Evolutionary conservation across 1,140 invertebrate species (phyloP).

Genomic region (Platyscapa corneri): DNA sequence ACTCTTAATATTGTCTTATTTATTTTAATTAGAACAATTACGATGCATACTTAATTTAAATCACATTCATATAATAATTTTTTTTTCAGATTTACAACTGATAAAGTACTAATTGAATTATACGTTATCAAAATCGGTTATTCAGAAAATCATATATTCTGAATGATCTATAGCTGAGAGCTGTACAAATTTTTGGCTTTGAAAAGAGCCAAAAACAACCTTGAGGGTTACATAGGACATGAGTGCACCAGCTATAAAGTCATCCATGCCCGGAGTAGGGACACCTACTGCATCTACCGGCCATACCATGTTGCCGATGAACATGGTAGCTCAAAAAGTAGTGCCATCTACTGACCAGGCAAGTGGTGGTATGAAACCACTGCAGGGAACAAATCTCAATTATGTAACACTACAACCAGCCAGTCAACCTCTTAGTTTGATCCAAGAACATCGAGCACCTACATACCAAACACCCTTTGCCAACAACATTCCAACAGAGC

Average conservation of each 20-base stretch:
- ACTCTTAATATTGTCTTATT: too few species aligned
- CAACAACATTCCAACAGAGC: constrained; percentile 58
- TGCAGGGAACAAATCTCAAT: constrained; percentile 63
- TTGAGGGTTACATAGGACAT: constrained; percentile 50
- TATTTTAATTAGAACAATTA: too few species aligned
- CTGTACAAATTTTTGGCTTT: constrained; percentile 47
- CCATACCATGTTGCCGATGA: constrained; percentile 71
- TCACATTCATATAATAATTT: not conserved
- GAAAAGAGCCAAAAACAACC: constrained; percentile 39
- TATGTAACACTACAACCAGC: constrained; percentile 70
- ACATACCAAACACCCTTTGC: constrained; percentile 63
- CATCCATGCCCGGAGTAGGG: constrained; percentile 68
- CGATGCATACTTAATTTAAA: too few species aligned
- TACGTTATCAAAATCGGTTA: not conserved
- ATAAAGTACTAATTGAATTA: not conserved
- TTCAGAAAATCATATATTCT: not conserved
- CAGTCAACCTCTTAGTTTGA: constrained; percentile 69
- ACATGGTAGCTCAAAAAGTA: constrained; percentile 71
- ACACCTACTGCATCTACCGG: constrained; percentile 63
- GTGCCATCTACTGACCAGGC: constrained; percentile 64
- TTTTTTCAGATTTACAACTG: constrained; percentile 15
- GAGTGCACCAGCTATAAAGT: constrained; percentile 68
- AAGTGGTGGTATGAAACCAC: constrained; percentile 65
- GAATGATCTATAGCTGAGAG: constrained; percentile 43
- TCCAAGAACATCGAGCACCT: constrained; percentile 70